These are phyloP conservation scores for Hybos culiciformis DNA, from an alignment of 2,888 invertebrate genomes.

Conservation along the genomic window DNA sequence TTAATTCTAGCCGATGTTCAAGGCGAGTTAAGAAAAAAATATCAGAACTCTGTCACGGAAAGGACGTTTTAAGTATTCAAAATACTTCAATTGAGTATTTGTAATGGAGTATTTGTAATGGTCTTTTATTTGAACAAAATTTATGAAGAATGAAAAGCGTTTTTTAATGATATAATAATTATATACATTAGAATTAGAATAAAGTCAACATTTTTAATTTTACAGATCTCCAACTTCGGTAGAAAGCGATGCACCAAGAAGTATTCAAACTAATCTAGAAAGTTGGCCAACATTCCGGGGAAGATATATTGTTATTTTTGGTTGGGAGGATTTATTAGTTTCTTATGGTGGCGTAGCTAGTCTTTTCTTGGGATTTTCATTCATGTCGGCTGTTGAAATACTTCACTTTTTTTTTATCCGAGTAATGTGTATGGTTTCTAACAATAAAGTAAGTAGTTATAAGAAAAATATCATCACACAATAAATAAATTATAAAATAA, in stretches of 20 bases:
- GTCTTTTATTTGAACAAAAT: too few relatives aligned
- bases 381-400: slow-evolving; percentile 62
- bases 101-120: too few relatives aligned
- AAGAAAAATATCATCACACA: background rate
- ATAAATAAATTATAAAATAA: background rate
- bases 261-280: background rate
- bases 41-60: too few relatives aligned
- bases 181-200: too few relatives aligned
- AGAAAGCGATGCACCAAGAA: background rate
- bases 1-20: too few relatives aligned
- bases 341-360: slow-evolving; percentile 44
- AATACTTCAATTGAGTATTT: too few relatives aligned
- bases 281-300: slow-evolving; percentile 59
- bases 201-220: too few relatives aligned
- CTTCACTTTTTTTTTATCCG: slow-evolving; percentile 63
- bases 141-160: too few relatives aligned
- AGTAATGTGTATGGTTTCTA: slow-evolving; percentile 36
- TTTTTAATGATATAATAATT: too few relatives aligned
- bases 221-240: too few relatives aligned
- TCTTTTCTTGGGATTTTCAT: slow-evolving; percentile 49
- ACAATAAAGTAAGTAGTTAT: slow-evolving; percentile 25
- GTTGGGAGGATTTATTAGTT: slow-evolving; percentile 66
- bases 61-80: too few relatives aligned
- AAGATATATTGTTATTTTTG: slow-evolving; percentile 67
- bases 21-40: too few relatives aligned